Conservation (phyloP, 2,797 vertebrate genomes). For the Ammospiza maritima region DNA sequence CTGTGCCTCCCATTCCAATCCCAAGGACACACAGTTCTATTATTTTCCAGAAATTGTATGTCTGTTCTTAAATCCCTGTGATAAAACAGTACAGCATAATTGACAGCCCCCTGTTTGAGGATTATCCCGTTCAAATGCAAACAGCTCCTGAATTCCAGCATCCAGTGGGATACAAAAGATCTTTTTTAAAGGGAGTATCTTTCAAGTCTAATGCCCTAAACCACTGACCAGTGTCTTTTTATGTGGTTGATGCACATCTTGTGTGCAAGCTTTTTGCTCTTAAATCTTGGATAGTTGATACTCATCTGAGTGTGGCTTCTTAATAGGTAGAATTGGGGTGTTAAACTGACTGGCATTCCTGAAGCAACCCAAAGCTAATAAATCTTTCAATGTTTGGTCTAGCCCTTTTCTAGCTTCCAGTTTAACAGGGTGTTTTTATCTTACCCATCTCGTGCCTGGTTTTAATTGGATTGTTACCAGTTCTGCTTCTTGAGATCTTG, state of each 20-base stretch:
- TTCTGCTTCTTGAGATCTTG: not conserved
- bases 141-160: not conserved
- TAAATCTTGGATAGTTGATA: not conserved
- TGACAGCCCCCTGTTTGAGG: not conserved
- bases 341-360: not conserved
- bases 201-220: not conserved
- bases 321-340: not conserved
- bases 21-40: not conserved
- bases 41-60: not conserved
- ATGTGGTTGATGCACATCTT: not conserved
- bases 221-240: not conserved
- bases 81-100: not conserved
- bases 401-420: not conserved
- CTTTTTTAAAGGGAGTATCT: not conserved
- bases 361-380: not conserved
- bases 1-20: not conserved
- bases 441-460: not conserved
- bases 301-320: not conserved
- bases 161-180: not conserved
- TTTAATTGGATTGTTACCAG: not conserved
- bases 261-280: not conserved
- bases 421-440: not conserved
- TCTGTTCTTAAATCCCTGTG: not conserved
- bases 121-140: not conserved
- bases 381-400: not conserved